Conservation (phyloP, 2,797 vertebrate species). For the Pteronotus mesoamericanus region DNA sequence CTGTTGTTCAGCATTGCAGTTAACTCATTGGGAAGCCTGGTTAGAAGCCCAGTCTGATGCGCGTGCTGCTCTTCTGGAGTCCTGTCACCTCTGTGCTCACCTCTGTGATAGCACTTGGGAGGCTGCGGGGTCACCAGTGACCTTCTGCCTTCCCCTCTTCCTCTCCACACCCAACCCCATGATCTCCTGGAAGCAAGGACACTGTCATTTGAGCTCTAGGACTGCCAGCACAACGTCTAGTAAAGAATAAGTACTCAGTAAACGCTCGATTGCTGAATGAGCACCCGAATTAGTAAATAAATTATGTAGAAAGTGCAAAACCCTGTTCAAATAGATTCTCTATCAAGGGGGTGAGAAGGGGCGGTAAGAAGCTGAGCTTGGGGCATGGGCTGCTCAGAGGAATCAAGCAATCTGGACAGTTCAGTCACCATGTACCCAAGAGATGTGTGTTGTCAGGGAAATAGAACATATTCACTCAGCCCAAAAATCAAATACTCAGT, state of each 20-base stretch:
- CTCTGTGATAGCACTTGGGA: background rate
- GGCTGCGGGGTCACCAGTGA: background rate
- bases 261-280: background rate
- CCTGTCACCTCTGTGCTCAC: background rate
- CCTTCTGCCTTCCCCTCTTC: background rate
- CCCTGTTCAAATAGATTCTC: background rate
- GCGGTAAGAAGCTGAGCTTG: background rate
- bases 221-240: background rate
- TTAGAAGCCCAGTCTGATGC: background rate
- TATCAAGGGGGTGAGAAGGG: background rate
- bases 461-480: background rate
- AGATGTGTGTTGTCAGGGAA: slow-evolving; percentile 22
- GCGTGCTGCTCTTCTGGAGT: background rate
- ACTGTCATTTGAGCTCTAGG: background rate
- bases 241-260: background rate
- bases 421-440: background rate
- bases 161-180: background rate
- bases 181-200: background rate
- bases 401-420: background rate
- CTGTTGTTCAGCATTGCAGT: background rate
- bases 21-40: background rate
- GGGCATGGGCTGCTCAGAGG: background rate
- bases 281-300: background rate
- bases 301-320: background rate
- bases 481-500: slow-evolving; percentile 38